A percentile compares a stretch with the other conserved stretches of the same genome.
phyloP scores from a whole-genome alignment of 1,140 invertebrate genomes.

The Drosophila albomicans region DNA sequence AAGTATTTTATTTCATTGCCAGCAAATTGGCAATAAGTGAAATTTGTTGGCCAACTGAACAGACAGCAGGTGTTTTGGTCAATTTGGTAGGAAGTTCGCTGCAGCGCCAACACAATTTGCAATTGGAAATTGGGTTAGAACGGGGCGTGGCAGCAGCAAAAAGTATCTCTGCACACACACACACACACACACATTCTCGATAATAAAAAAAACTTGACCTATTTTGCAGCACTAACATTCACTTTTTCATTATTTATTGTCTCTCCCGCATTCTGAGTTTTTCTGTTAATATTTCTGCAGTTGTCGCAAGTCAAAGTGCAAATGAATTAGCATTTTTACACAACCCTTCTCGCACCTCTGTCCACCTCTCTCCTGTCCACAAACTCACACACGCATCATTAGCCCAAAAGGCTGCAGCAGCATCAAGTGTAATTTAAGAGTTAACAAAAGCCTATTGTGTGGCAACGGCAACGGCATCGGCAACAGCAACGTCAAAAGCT shows the following conservation, averaged over 20 bases:
- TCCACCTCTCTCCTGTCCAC: not conserved
- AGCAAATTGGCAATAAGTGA: conserved; percentile 83
- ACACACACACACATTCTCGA: not conserved
- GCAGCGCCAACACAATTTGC: conserved; percentile 14
- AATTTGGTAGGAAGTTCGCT: conserved; percentile 48
- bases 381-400: conserved; percentile 66
- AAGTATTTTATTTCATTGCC: conserved; percentile 80
- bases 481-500: conserved; percentile 7
- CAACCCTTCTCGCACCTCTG: not conserved
- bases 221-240: conserved; percentile 55
- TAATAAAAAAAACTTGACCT: conserved; percentile 28
- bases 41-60: conserved; percentile 73
- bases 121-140: conserved; percentile 61
- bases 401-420: conserved; percentile 63
- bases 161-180: not conserved
- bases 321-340: conserved; percentile 79
- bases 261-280: conserved; percentile 9
- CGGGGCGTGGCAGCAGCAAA: conserved; percentile 15
- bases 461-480: not conserved
- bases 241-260: conserved; percentile 60
- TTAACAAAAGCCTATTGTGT: conserved; percentile 75
- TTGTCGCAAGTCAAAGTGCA: conserved; percentile 58
- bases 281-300: conserved; percentile 54
- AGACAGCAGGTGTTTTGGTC: conserved; percentile 61
- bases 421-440: conserved; percentile 76